These are phyloP conservation scores for Listrodromus nycthemerus DNA, from an alignment of 2,888 invertebrate genomes.

Conservation along the genomic window DNA sequence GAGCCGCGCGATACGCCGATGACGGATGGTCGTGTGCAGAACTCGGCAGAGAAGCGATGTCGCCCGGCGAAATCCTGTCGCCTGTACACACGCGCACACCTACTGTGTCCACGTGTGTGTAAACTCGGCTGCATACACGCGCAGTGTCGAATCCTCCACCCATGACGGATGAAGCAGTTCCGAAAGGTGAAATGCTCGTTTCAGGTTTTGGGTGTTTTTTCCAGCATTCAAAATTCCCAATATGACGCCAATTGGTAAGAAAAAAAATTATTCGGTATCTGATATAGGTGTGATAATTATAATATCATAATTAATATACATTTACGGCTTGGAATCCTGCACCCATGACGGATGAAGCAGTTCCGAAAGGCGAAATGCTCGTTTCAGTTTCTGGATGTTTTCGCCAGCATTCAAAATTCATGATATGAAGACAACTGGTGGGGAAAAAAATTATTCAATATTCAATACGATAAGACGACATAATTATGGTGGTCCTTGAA, in stretches of 20 bases:
- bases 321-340: background rate
- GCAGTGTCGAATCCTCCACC: background rate
- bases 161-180: background rate
- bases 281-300: no score
- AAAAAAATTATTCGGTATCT: no score
- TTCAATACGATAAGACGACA: no score
- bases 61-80: conserved; percentile 20
- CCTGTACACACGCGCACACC: background rate
- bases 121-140: background rate
- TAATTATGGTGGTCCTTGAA: no score
- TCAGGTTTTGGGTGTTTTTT: background rate
- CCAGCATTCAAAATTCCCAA: no score
- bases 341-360: background rate
- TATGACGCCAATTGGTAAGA: no score
- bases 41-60: conserved; percentile 35
- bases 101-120: background rate
- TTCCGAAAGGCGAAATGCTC: background rate
- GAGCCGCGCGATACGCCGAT: conserved; percentile 68
- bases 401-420: no score
- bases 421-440: no score
- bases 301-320: background rate
- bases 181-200: background rate
- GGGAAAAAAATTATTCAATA: no score
- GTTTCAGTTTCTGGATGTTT: background rate
- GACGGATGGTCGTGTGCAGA: conserved; percentile 68